Base-by-base conservation (phyloP, 2,888 invertebrate species). In the Allophyes oxyacanthae region DNA sequence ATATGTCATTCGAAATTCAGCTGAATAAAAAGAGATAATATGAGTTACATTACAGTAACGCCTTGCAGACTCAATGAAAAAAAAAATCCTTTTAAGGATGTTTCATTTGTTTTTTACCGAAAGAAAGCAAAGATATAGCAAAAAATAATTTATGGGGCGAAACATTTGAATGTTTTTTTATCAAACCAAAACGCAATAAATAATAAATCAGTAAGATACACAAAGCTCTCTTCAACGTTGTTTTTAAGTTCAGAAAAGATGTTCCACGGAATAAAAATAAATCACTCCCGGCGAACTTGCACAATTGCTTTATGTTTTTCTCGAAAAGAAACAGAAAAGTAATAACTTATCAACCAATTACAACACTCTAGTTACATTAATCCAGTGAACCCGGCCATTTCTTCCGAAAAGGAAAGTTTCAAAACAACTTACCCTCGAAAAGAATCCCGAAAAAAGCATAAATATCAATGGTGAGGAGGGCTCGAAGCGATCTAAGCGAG, bases 321-420 rank as follows among this genome's bases (percentile, higher is more conserved):
- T 79, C 83, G 79, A 84, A 85, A 83, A 86, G 84, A 87, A 87
- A 87, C 83, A 83, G 75, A 85, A 87, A 89, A 87, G 87, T 87
- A 87, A 89, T 89, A 90, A 88, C 87, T 88, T 90, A 83, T 85
- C 83, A 84, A 87, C 86, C 89, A 90, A 90, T 90, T 90, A 91
- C 86, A 85, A 86, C 88, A 90, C 86, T 89, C 86, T 88, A 87
- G 86, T 87, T 87, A 90, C 87, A 87, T 89, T 90, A 88, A 89
- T 90, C 85, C 85, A 82, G 80, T 81, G 83, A 85, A 85, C 81
- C 82, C 81, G 70, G 82, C 83, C 79, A 81, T 83, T 85, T 82
- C 82, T 84, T 69, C 80, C 81, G 79, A 84, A 87, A 86, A 87
- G 85, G 82, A 86, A 90, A 89, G 87, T 91, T 90, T 85, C 80